Evolutionary conservation across 2,888 invertebrate genomes (phyloP).

Genomic region (Agrilus biguttatus): DNA sequence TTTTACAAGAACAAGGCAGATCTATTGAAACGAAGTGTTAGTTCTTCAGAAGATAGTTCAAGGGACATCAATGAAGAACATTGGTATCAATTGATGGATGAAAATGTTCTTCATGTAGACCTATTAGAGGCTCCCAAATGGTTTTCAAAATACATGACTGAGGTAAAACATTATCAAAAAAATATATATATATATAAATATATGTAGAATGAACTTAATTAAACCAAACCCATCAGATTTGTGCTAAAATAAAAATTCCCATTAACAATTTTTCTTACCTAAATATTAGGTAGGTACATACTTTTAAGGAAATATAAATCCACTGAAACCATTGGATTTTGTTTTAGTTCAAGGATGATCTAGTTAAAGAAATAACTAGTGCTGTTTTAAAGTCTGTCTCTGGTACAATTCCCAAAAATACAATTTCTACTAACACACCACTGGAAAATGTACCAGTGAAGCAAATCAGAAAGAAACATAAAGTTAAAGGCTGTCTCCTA

Average conservation of each 20-base stretch:
- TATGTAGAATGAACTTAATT: too few species aligned
- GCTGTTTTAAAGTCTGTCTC: slow-evolving; percentile 15
- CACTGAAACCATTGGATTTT: background rate
- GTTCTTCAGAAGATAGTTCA: background rate
- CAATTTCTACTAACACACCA: slow-evolving; percentile 4
- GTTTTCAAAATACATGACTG: slow-evolving; percentile 27
- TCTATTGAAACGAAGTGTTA: background rate
- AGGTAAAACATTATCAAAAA: slow-evolving; percentile 12
- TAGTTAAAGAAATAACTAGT: slow-evolving; percentile 21
- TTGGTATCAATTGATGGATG: background rate
- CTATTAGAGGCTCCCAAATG: slow-evolving; percentile 21
- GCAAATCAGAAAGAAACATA: slow-evolving; percentile 13
- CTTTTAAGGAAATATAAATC: too few species aligned
- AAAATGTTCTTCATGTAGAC: slow-evolving; percentile 11
- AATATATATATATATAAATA: too few species aligned
- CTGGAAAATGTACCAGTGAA: slow-evolving; percentile 14
- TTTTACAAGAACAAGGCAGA: slow-evolving; percentile 3
- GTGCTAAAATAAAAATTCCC: too few species aligned
- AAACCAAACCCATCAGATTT: too few species aligned
- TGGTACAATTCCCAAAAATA: too few species aligned
- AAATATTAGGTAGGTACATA: too few species aligned
- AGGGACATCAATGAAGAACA: background rate
- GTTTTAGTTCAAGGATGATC: slow-evolving; percentile 23
- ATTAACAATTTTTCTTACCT: too few species aligned
- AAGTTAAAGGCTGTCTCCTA: too few species aligned